Conservation (phyloP, 2,113 vertebrate genomes). For the Ammodytes marinus region DNA sequence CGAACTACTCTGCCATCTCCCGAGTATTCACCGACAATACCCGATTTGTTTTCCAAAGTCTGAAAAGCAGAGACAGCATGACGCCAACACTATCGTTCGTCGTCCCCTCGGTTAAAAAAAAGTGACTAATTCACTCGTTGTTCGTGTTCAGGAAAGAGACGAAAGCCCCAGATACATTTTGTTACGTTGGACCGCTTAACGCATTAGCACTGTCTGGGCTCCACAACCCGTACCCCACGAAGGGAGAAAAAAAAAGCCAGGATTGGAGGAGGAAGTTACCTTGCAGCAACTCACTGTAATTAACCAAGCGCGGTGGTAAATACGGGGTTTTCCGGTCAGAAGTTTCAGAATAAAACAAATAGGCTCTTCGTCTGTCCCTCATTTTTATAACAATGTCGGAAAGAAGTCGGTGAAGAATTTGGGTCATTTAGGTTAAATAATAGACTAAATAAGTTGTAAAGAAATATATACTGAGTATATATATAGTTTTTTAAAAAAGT, state of each 20-base stretch:
- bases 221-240: conserved; percentile 29
- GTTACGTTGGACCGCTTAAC: background rate
- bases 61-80: conserved; percentile 58
- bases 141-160: background rate
- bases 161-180: conserved; percentile 24
- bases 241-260: conserved; percentile 52
- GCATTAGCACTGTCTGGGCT: conserved; percentile 25
- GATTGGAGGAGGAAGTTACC: conserved; percentile 85
- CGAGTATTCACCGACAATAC: conserved; percentile 68
- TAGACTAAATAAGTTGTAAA: background rate
- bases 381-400: background rate
- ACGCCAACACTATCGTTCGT: conserved; percentile 65
- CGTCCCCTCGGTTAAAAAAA: conserved; percentile 11
- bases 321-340: background rate
- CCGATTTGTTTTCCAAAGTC: conserved; percentile 75
- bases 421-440: background rate
- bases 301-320: background rate
- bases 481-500: too few relatives aligned
- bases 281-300: conserved; percentile 67
- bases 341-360: conserved; percentile 59
- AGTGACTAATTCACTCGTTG: conserved; percentile 45
- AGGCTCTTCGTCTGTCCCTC: background rate
- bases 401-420: background rate
- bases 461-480: too few relatives aligned
- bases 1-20: conserved; percentile 77